Evolutionary conservation across 2,113 vertebrate genomes (phyloP), one percentile per base, ranked within the genome.

Genomic region (Herpailurus yagouaroundi): DNA sequence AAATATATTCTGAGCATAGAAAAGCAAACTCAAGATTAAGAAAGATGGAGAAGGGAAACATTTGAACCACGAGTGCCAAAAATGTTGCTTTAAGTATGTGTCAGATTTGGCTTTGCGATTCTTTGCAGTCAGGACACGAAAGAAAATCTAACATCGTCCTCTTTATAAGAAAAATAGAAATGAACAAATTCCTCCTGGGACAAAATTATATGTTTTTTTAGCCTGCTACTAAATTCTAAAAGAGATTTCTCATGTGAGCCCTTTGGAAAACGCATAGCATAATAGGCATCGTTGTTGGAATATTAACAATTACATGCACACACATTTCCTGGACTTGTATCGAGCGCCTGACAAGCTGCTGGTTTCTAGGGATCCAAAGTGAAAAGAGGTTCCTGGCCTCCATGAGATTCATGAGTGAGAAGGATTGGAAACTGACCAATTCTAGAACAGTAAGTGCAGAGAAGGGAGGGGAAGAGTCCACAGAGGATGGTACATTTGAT

Each of bases 141-240:
- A 79, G 36, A 76, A 94, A 90, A 89, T 48, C 7, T 81, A 81
- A 41, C 23, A 31, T 36, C 48, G 27, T 94, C 45, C 13, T 80
- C 29, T 10, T 69, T 63, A 45, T 12, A 97, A 63, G 31, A 52
- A 86, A 96, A 73, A 82, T 60, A 69, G 27, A 85, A 82, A 81
- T 18, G 18, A 41, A 52, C 12, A 73, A 31, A 82, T 87, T 88
- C 14, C 27, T 92, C 68, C 19, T 38, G 60, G 31, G 36, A 71
- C 2, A 83, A 88, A 94, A 94, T 90, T 66, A 45, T 4, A 87
- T 19, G 38, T 80, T 87, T 85, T 97, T 97, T 94, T 86, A 83
- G 57, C 29, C 74, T 48, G 4, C 41, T 60, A 69, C 16, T 76
- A 96, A 92, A 97, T 71, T 96, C 25, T 86, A 36, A 89, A 91